These are phyloP conservation scores for Pygmarrhopalites habei DNA, from an alignment of 1,140 invertebrate species.

Conservation along the genomic window DNA sequence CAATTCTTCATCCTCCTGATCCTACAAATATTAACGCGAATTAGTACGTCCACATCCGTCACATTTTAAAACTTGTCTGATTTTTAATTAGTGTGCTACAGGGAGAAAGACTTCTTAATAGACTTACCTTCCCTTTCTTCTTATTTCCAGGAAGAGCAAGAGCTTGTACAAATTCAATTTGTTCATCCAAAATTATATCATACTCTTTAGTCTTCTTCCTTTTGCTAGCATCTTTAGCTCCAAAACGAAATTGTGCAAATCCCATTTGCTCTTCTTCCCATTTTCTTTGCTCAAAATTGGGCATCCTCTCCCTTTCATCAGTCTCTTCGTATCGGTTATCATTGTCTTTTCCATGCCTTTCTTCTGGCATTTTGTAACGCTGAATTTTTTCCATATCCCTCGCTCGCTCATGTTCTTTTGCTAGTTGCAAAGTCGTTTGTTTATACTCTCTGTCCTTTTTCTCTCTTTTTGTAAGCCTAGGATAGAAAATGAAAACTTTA, in stretches of 20 bases:
- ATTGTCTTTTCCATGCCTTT: slow-evolving; percentile 56
- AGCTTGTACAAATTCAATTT: slow-evolving; percentile 96
- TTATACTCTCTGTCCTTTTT: slow-evolving; percentile 78
- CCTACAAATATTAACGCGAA: too few species aligned
- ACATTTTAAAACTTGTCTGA: too few species aligned
- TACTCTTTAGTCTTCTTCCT: slow-evolving; percentile 52
- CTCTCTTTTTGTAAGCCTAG: slow-evolving; percentile 76
- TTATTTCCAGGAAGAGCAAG: slow-evolving; percentile 72
- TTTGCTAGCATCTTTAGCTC: slow-evolving; percentile 69
- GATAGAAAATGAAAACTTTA: too few species aligned
- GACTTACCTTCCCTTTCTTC: slow-evolving; percentile 42
- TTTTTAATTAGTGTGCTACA: too few species aligned
- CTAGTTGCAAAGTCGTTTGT: slow-evolving; percentile 79
- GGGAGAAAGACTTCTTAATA: too few species aligned
- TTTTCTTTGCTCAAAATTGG: slow-evolving; percentile 89
- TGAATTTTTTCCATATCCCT: slow-evolving; percentile 83
- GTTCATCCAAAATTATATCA: slow-evolving; percentile 87
- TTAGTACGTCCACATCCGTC: too few species aligned
- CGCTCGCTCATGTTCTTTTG: slow-evolving; percentile 92
- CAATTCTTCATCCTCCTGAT: slow-evolving; percentile 50
- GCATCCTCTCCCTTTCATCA: slow-evolving; percentile 73
- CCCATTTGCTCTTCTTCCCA: slow-evolving; percentile 98
- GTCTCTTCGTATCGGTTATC: slow-evolving; percentile 74
- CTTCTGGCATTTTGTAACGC: slow-evolving; percentile 86
- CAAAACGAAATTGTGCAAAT: slow-evolving; percentile 86